A percentile compares a stretch with the other conserved stretches of the same genome.
phyloP scores from a whole-genome alignment of 2,888 invertebrate genomes.

The Stenotaenia linearis region DNA sequence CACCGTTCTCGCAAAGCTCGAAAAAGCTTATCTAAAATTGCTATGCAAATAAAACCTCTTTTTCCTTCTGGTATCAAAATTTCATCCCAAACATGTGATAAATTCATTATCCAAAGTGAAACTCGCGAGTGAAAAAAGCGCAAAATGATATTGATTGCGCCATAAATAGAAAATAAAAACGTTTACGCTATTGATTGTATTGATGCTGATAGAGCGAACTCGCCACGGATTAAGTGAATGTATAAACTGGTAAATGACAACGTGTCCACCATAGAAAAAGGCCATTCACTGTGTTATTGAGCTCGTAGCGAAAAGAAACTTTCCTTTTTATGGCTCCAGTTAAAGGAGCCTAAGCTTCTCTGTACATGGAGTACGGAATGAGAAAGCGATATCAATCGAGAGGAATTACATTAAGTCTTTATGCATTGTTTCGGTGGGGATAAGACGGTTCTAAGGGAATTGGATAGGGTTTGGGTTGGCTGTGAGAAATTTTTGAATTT shows the following conservation, averaged over 20 bases:
- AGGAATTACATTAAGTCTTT: not conserved
- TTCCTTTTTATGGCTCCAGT: not conserved
- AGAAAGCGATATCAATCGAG: not conserved
- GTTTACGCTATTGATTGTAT: not conserved
- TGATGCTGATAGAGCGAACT: not conserved
- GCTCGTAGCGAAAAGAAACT: not conserved
- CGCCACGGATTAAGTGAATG: not conserved
- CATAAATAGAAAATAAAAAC: too few species aligned
- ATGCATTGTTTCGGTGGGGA: not conserved
- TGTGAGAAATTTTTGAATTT: too few species aligned
- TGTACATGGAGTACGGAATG: not conserved
- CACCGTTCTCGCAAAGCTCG: not conserved
- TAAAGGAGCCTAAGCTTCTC: not conserved
- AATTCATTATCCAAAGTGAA: not conserved
- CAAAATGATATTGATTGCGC: too few species aligned
- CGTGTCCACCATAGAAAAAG: not conserved
- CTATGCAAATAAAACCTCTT: not conserved
- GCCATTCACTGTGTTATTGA: not conserved
- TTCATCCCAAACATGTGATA: not conserved
- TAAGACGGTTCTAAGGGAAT: too few species aligned
- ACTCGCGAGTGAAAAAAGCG: too few species aligned
- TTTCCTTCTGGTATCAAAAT: not conserved
- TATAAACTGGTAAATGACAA: not conserved
- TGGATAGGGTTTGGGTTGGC: too few species aligned
- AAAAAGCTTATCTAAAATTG: not conserved